A percentile compares a stretch with the other conserved stretches of the same genome.
phyloP scores from a whole-genome alignment of 2,113 vertebrate genomes.

The Daubentonia madagascariensis region DNA sequence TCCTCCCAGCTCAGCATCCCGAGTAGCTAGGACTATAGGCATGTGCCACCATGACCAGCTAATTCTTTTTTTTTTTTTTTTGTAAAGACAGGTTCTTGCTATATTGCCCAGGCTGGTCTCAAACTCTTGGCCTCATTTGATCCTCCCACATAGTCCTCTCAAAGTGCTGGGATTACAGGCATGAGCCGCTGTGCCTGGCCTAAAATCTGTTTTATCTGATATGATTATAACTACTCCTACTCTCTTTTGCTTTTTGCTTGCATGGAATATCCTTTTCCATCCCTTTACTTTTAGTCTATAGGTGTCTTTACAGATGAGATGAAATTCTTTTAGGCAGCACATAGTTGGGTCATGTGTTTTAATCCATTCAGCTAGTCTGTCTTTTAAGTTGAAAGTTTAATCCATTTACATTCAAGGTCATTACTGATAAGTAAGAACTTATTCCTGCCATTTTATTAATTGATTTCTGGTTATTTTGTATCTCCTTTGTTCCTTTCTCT shows the following conservation, averaged over 20 bases:
- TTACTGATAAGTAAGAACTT: neutral
- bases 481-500: neutral
- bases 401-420: neutral
- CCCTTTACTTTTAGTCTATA: neutral
- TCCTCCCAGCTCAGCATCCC: too few species aligned
- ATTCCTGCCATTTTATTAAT: neutral
- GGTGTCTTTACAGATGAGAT: neutral
- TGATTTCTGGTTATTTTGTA: neutral
- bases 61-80: too few species aligned
- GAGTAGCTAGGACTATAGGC: too few species aligned
- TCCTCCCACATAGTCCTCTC: too few species aligned
- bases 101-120: too few species aligned
- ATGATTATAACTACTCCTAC: neutral
- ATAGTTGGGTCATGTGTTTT: neutral
- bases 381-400: neutral
- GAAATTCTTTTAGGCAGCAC: neutral
- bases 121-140: too few species aligned
- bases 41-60: too few species aligned
- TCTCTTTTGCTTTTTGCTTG: neutral
- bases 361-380: neutral
- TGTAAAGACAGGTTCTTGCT: too few species aligned
- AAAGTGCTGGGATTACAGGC: too few species aligned
- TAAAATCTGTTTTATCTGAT: neutral
- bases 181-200: neutral
- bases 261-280: neutral